Conservation (phyloP, 2,888 invertebrate genomes). For the Rhogogaster chlorosoma region DNA sequence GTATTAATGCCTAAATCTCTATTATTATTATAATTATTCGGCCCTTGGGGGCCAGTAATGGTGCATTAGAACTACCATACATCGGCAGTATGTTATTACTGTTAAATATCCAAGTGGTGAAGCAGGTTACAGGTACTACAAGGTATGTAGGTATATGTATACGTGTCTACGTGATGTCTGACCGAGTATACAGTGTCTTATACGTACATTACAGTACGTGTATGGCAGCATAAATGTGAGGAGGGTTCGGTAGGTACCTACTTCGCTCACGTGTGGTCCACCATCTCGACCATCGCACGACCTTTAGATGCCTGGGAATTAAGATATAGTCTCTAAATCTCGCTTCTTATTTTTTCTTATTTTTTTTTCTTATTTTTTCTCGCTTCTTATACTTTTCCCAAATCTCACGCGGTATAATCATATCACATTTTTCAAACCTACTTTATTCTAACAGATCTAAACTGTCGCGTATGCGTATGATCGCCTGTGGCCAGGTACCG, state of each 20-base stretch:
- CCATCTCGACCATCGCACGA: slow-evolving; percentile 1
- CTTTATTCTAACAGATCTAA: neutral
- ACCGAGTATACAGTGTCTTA: neutral
- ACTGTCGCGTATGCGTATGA: neutral
- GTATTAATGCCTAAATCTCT: slow-evolving; percentile 66
- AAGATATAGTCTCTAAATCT: slow-evolving; percentile 6
- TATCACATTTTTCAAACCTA: slow-evolving; percentile 17
- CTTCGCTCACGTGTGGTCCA: slow-evolving; percentile 45
- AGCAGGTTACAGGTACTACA: neutral
- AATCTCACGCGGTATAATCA: neutral
- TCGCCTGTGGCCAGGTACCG: neutral
- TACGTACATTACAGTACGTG: neutral
- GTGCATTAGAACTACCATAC: slow-evolving; percentile 62
- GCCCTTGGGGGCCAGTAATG: slow-evolving; percentile 65
- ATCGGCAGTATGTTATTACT: slow-evolving; percentile 60
- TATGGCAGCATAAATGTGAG: slow-evolving; percentile 4
- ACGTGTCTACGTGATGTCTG: neutral
- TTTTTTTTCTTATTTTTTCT: neutral
- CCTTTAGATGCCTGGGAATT: slow-evolving; percentile 17
- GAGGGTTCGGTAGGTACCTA: slow-evolving; percentile 33
- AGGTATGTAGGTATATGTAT: neutral
- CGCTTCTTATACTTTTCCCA: neutral
- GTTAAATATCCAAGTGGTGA: slow-evolving; percentile 16
- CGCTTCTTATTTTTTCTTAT: neutral
- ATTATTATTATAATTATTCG: slow-evolving; percentile 69